Percentiles rank a stretch among this genome's conserved stretches.
Conservation (phyloP, 2,113 vertebrate species). For the Nannobrachium achirus region DNA sequence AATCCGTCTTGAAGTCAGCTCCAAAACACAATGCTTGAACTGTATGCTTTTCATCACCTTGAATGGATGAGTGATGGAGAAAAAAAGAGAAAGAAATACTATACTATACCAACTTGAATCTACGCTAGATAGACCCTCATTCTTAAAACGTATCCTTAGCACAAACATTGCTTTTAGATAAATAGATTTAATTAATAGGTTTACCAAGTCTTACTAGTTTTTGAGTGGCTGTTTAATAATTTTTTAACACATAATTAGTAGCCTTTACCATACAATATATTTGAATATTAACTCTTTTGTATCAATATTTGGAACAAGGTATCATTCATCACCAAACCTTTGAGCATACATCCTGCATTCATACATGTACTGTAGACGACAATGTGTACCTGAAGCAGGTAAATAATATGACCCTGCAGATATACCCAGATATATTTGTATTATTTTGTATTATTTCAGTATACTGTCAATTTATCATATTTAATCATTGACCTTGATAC, state of each 20-base stretch:
- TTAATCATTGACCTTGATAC: too few species aligned
- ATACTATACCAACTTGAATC: background rate
- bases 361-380: background rate
- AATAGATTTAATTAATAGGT: too few species aligned
- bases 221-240: too few species aligned
- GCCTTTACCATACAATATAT: background rate
- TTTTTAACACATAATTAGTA: too few species aligned
- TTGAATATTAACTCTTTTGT: background rate
- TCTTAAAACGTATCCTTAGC: too few species aligned
- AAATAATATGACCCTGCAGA: too few species aligned
- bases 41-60: conserved; percentile 61
- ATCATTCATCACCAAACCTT: background rate
- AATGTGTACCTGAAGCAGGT: background rate
- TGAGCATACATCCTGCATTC: background rate
- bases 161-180: too few species aligned
- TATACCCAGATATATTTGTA: too few species aligned
- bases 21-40: conserved; percentile 40
- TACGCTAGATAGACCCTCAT: too few species aligned
- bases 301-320: background rate
- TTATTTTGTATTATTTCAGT: too few species aligned
- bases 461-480: background rate
- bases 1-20: conserved; percentile 62
- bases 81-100: conserved; percentile 4
- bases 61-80: conserved; percentile 40
- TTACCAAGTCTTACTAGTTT: background rate